Evolutionary conservation across 2,797 vertebrate genomes (phyloP), one percentile per base, ranked within the genome.

Genomic region (Notolepis coatsorum): DNA sequence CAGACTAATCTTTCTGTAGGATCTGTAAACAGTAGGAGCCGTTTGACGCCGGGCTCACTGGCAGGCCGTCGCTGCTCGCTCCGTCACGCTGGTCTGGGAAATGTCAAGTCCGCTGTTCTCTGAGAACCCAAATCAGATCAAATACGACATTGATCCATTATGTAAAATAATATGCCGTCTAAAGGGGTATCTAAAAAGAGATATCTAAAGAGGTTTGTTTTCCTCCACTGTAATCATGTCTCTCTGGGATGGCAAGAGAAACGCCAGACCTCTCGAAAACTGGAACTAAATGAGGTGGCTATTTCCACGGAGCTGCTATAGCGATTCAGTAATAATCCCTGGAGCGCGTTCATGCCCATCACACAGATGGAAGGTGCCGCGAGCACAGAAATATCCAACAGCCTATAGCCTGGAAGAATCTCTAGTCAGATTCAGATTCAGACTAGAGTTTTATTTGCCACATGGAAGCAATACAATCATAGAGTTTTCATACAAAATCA

Each of bases 311-410:
- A n/a, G 28, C 51, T 70, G 56, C 52, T 58, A 31, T 2, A 15
- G 23, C 63, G 28, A 80, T 68, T 57, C 13, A 33, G 39, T 42
- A 71, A 69, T 66, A n/a, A n/a, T n/a, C 47, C 46, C 24, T 65
- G 52, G 39, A 53, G 38, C 46, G 12, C 23, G 0, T 48, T 61
- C 31, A 66, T 37, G 48, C 33, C 31, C 17, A 39, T 65, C 57
- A 62, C 13, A 53, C 27, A 67, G 38, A 39, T 8, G 3, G 17
- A 59, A 28, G 48, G 7, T 60, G 47, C 42, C 10, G 49, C 17
- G 61, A 33, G 2, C 30, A 30, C 25, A 63, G 8, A 65, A 65
- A 65, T 13, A 55, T 27, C 48, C 15, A 21, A 25, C 21, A 57
- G 18, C 48, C 18, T n/a, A n/a, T n/a, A 3, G 0, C 33, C 35